phyloP scores from a whole-genome alignment of 2,113 vertebrate species.

The Malurus elegans region DNA sequence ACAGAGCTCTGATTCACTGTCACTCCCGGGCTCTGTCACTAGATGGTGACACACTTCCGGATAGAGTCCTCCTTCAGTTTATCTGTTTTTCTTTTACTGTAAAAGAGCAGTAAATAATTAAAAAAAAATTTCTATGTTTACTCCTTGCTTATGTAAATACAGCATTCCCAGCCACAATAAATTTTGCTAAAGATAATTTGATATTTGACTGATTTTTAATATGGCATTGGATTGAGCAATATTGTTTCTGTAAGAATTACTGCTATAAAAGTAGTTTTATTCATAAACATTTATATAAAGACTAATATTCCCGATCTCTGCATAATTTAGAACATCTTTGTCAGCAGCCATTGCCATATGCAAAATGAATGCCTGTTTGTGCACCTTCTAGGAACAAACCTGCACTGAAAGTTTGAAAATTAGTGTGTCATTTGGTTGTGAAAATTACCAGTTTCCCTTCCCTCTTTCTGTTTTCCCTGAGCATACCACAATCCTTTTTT shows the following conservation, averaged over 20 bases:
- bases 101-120: neutral
- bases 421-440: neutral
- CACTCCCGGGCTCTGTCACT: slow-evolving; percentile 2
- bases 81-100: neutral
- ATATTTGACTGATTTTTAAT: neutral
- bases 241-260: neutral
- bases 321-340: neutral
- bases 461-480: neutral
- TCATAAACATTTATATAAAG: neutral
- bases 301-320: neutral
- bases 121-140: neutral
- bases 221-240: neutral
- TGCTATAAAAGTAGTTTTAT: neutral
- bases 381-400: neutral
- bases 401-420: neutral
- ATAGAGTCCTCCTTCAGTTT: neutral
- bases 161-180: neutral
- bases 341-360: neutral
- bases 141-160: neutral
- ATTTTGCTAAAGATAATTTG: neutral
- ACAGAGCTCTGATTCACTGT: neutral
- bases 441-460: neutral
- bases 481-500: neutral
- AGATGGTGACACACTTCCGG: slow-evolving; percentile 47
- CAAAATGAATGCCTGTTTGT: neutral